Base-by-base conservation (phyloP, 2,797 vertebrate species). In the Halcyon leucocephala region DNA sequence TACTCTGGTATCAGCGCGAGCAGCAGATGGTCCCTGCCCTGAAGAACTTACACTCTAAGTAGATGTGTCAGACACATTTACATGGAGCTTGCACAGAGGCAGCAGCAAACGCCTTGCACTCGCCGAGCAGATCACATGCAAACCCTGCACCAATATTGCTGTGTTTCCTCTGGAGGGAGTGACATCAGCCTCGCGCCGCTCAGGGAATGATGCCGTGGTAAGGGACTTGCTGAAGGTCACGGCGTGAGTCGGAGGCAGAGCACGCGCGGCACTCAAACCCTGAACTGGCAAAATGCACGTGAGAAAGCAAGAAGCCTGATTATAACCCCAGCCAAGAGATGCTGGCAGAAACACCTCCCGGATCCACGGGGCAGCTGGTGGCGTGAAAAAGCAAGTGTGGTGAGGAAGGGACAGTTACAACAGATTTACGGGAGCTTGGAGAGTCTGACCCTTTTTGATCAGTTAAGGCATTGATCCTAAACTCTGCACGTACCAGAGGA, bases 21-120 rank as follows among this genome's bases (percentile, higher is more conserved):
- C 52, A 85, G 89, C 93, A 89, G 93, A 79, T 65, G 84, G 62
- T 82, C 89, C 73, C 71, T 85, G 92, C 87, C 82, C 92, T 54
- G 66, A 37, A 51, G 82, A 96, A 5, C 54, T 52, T 7, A 9
- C 41, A 41, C 41, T 55, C 52, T 2, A 19, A 83, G 18, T 6
- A 42, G 55, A 70, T 21, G 49, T 17, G 76, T 39, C 86, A 82
- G 66, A 44, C 31, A 6, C 5, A 3, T 42, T 80, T 29, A 8
- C 12, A n/a, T 16, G 1, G 42, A 78, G 73, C 70, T 66, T 3
- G 3, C 29, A 52, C 26, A 12, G 10, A 57, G 88, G 85, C 82
- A 65, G 70, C 82, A 72, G 83, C 66, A 58, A 78, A 46, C 0
- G 21, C 76, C 33, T 12, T 15, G 17, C 14, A 9, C 9, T 72